Evolutionary conservation across 2,797 vertebrate genomes (phyloP).

Genomic region (Falco novaeseelandiae): DNA sequence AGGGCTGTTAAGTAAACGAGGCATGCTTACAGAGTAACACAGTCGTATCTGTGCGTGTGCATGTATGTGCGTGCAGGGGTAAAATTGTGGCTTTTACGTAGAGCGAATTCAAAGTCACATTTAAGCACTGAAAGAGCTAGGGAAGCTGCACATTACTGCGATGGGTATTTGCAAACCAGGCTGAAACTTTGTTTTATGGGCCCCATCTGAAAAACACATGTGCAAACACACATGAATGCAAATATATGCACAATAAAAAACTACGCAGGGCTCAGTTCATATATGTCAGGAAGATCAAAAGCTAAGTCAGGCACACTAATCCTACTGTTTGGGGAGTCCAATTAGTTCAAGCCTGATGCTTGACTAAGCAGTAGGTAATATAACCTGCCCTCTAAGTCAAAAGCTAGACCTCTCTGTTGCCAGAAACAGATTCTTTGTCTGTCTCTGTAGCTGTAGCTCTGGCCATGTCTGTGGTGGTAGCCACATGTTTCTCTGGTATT

Average conservation of each 20-base stretch:
- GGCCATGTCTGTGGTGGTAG: background rate
- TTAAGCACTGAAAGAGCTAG: background rate
- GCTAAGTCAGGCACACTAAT: background rate
- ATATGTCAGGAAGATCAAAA: background rate
- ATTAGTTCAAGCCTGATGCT: background rate
- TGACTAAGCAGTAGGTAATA: background rate
- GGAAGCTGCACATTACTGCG: background rate
- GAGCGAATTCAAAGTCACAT: background rate
- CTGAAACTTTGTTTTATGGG: background rate
- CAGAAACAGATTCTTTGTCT: background rate
- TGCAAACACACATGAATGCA: background rate
- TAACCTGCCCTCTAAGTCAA: background rate
- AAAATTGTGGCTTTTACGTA: background rate
- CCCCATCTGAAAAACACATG: background rate
- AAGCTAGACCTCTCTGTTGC: background rate
- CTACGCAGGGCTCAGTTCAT: background rate
- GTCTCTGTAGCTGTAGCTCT: fast-evolving
- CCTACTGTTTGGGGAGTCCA: background rate
- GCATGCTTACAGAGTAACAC: background rate
- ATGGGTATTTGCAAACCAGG: background rate
- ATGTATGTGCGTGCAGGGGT: fast-evolving
- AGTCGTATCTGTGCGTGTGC: fast-evolving
- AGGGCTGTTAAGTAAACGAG: background rate
- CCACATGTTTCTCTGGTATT: background rate
- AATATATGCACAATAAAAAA: background rate